phyloP scores from a whole-genome alignment of 1,140 invertebrate species.

The Drosophila lowei region DNA sequence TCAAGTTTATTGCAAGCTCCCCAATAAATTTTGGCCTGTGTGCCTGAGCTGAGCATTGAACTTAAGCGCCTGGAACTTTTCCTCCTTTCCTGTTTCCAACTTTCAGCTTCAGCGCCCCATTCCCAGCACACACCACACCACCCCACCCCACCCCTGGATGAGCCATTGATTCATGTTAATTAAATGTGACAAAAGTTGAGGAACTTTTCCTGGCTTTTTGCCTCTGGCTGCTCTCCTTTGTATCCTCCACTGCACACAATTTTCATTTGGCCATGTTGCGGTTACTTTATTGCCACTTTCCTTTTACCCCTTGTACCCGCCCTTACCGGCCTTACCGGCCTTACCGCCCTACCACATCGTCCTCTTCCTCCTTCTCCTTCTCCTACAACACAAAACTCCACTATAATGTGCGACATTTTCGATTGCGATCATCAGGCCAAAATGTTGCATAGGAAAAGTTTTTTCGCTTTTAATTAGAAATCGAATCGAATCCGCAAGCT shows the following conservation, averaged over 20 bases:
- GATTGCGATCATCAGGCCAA: slow-evolving; percentile 63
- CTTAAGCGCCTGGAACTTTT: background rate
- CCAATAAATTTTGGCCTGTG: slow-evolving; percentile 54
- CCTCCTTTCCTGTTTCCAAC: background rate
- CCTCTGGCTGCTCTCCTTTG: slow-evolving; percentile 18
- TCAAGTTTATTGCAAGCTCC: slow-evolving; percentile 63
- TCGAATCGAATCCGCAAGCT: slow-evolving; percentile 59
- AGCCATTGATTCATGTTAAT: slow-evolving; percentile 76
- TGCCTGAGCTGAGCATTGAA: slow-evolving; percentile 30
- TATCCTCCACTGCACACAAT: slow-evolving; percentile 41
- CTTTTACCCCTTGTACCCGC: too few relatives aligned
- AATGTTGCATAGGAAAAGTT: slow-evolving; percentile 48
- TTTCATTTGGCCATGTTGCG: slow-evolving; percentile 53
- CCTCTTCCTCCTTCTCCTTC: background rate
- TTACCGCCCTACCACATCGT: background rate
- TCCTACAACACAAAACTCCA: background rate
- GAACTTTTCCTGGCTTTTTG: slow-evolving; percentile 35
- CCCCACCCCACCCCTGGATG: slow-evolving; percentile 9
- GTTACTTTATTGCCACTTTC: slow-evolving; percentile 29
- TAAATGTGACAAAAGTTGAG: slow-evolving; percentile 72
- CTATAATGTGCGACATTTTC: slow-evolving; percentile 54
- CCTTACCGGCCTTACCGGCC: background rate
- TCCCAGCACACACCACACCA: background rate
- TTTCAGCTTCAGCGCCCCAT: too few relatives aligned
- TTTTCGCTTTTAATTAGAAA: slow-evolving; percentile 75